A percentile compares a stretch with the other conserved stretches of the same genome.
Conservation (phyloP, 2,888 invertebrate species). For the Eupithecia pulchellata region DNA sequence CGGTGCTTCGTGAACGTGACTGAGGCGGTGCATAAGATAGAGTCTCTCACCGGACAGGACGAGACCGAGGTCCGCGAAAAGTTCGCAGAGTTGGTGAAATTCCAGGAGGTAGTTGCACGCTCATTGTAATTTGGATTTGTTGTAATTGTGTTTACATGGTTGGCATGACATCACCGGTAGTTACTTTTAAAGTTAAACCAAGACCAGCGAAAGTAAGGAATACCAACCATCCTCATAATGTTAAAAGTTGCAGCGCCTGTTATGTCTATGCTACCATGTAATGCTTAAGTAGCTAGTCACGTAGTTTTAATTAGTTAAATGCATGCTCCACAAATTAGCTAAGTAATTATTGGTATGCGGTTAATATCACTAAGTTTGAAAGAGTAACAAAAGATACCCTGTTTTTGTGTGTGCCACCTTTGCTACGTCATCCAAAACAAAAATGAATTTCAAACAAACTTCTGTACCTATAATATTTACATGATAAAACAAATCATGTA, state of each 20-base stretch:
- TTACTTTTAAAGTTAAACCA: background rate
- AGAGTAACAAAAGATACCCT: background rate
- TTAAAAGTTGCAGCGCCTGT: background rate
- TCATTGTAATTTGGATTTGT: slow-evolving; percentile 20
- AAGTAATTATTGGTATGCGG: background rate
- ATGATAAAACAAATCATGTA: slow-evolving; percentile 1
- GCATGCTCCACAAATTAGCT: slow-evolving; percentile 9
- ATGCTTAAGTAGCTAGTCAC: no score
- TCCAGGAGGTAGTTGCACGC: slow-evolving; percentile 68
- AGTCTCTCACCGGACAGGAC: slow-evolving; percentile 47
- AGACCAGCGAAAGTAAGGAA: background rate
- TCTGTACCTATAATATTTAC: background rate
- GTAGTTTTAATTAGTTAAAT: slow-evolving; percentile 5
- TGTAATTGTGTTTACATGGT: background rate
- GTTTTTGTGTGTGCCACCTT: background rate
- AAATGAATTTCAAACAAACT: background rate
- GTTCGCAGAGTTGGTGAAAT: slow-evolving; percentile 61
- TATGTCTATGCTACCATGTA: background rate
- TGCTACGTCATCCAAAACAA: background rate
- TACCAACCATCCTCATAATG: background rate
- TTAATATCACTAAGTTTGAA: background rate
- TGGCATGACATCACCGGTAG: slow-evolving; percentile 20
- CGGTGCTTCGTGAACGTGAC: slow-evolving; percentile 73
- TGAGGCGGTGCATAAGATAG: slow-evolving; percentile 53
- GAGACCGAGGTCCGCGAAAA: slow-evolving; percentile 59